These are phyloP conservation scores for Leptinotarsa defecta DNA, from an alignment of 1,140 invertebrate genomes.

Conservation along the genomic window DNA sequence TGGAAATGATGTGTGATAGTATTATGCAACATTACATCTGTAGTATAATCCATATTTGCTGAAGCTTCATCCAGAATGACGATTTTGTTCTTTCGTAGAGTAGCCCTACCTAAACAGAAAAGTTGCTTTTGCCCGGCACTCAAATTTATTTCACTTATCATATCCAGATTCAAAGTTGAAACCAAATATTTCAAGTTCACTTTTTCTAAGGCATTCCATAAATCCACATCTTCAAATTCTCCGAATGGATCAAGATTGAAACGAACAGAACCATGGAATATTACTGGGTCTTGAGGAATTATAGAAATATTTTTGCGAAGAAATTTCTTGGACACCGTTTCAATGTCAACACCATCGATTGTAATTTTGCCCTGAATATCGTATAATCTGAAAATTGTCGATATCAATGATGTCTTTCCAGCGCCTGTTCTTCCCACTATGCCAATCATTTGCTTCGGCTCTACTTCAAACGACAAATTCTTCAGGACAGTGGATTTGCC, in stretches of 20 bases:
- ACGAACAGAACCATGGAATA: conserved; percentile 70
- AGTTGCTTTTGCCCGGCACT: conserved; percentile 81
- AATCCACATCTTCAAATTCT: conserved; percentile 57
- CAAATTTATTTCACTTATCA: conserved; percentile 74
- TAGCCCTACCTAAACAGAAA: conserved; percentile 76
- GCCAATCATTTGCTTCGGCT: conserved; percentile 69
- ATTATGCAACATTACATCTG: conserved; percentile 69
- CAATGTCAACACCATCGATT: conserved; percentile 65
- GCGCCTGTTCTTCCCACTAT: conserved; percentile 83
- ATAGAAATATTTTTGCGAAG: conserved; percentile 76
- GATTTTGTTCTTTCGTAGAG: conserved; percentile 76
- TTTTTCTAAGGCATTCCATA: conserved; percentile 50
- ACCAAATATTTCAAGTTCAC: conserved; percentile 51
- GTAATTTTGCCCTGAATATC: conserved; percentile 61
- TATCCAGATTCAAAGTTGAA: conserved; percentile 74
- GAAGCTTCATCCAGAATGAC: conserved; percentile 80
- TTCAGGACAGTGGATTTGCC: conserved; percentile 69
- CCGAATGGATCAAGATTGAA: conserved; percentile 64
- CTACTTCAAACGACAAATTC: conserved; percentile 69
- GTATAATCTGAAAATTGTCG: conserved; percentile 69
- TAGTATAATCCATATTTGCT: conserved; percentile 73
- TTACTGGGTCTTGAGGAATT: conserved; percentile 86
- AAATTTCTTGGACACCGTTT: conserved; percentile 68
- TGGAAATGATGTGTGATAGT: conserved; percentile 72
- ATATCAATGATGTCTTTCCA: conserved; percentile 80